Percentiles rank a stretch among this genome's conserved stretches.
Conservation (phyloP, 2,888 invertebrate genomes). For the Papilio elwesi region DNA sequence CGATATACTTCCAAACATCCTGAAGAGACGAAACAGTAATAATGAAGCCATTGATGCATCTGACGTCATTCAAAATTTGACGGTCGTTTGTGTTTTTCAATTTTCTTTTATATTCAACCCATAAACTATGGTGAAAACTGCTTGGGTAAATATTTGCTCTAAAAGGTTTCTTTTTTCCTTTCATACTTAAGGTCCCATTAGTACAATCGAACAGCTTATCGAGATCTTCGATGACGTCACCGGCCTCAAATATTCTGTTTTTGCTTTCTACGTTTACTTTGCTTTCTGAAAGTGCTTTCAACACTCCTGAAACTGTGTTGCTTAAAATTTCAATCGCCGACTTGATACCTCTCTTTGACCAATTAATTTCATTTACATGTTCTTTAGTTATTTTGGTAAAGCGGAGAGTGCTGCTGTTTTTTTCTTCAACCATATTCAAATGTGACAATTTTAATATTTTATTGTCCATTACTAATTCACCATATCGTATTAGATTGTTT, state of each 20-base stretch:
- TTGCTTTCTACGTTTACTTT: not conserved
- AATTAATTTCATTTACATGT: not conserved
- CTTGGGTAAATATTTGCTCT: not conserved
- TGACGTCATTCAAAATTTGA: not conserved
- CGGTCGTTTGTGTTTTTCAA: not conserved
- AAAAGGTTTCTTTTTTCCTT: not conserved
- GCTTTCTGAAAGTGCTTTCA: not conserved
- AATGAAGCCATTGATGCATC: not conserved
- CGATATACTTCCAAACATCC: not conserved
- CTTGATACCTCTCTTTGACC: not conserved
- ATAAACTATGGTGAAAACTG: conserved; percentile 4
- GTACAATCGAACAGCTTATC: not conserved
- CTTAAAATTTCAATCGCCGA: not conserved
- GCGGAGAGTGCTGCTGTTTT: not conserved
- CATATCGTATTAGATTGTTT: not conserved
- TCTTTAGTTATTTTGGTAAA: conserved; percentile 1
- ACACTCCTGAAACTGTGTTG: not conserved
- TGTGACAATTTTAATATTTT: not conserved
- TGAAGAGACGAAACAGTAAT: not conserved
- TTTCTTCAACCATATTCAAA: not conserved
- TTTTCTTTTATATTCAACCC: conserved; percentile 20
- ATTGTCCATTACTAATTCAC: not conserved
- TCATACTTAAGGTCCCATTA: not conserved
- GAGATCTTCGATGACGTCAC: not conserved
- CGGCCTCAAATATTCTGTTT: not conserved